Conservation (phyloP, 2,888 invertebrate species). For the Sceliomorpha sp. region DNA sequence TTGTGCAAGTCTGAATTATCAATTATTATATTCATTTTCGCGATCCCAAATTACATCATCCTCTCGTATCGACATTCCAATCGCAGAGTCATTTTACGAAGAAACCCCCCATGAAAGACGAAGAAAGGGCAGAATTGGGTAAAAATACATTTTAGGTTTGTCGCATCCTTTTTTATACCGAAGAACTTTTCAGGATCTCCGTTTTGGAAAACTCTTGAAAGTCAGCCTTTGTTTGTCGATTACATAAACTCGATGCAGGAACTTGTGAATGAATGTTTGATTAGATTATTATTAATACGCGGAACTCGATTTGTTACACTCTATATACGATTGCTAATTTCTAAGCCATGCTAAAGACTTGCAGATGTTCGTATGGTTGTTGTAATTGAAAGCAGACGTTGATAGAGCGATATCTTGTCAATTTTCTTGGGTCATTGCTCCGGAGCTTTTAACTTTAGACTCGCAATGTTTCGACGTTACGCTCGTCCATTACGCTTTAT, state of each 20-base stretch:
- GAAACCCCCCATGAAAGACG: too few relatives aligned
- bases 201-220: too few relatives aligned
- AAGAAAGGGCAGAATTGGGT: too few relatives aligned
- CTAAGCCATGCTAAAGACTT: constrained; percentile 48
- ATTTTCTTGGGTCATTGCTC: constrained; percentile 49
- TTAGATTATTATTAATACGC: constrained; percentile 23
- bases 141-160: too few relatives aligned
- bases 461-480: constrained; percentile 29
- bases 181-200: too few relatives aligned
- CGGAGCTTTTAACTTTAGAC: constrained; percentile 35
- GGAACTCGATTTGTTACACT: constrained; percentile 1
- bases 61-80: constrained; percentile 31
- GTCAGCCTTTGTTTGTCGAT: too few relatives aligned
- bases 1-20: constrained; percentile 42
- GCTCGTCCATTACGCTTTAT: constrained; percentile 40
- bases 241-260: too few relatives aligned
- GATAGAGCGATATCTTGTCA: constrained; percentile 46
- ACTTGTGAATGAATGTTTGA: constrained; percentile 26
- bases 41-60: constrained; percentile 35
- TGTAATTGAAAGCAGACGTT: constrained; percentile 50
- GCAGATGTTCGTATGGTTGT: constrained; percentile 48
- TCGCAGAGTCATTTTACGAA: too few relatives aligned
- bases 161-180: too few relatives aligned
- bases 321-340: constrained; percentile 28
- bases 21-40: constrained; percentile 31